Conservation (phyloP, 2,888 invertebrate species). For the Heteromyza rotundicornis region DNA sequence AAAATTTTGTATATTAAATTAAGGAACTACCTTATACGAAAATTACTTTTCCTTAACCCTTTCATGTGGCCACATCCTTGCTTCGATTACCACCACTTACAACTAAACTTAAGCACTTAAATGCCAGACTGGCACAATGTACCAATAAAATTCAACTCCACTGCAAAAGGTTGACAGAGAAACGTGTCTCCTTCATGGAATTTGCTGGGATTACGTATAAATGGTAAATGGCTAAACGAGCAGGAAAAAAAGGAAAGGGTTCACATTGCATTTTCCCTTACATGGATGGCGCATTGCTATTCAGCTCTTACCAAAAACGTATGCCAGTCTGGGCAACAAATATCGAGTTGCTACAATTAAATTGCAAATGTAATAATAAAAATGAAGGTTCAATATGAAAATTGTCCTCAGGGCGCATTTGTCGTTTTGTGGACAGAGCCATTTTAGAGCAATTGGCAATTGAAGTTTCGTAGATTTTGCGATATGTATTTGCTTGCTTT, state of each 20-base stretch:
- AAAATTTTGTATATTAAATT: too few species aligned
- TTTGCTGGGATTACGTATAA: not conserved
- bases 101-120: slow-evolving; percentile 1
- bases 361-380: not conserved
- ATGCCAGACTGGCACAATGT: not conserved
- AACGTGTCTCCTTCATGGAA: too few species aligned
- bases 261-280: not conserved
- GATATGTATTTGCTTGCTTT: not conserved
- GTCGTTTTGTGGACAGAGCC: not conserved
- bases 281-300: not conserved
- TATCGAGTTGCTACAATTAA: slow-evolving; percentile 7
- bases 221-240: not conserved
- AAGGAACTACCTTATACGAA: too few species aligned
- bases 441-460: not conserved
- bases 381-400: not conserved
- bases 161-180: too few species aligned
- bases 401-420: slow-evolving; percentile 1
- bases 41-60: too few species aligned
- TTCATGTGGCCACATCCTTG: too few species aligned
- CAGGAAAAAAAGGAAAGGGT: not conserved
- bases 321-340: not conserved
- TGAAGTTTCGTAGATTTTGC: not conserved
- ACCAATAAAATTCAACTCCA: not conserved
- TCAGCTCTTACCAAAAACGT: not conserved
- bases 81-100: too few species aligned